Evolutionary conservation across 2,797 vertebrate genomes (phyloP).

Genomic region (Poliocrania exsul): DNA sequence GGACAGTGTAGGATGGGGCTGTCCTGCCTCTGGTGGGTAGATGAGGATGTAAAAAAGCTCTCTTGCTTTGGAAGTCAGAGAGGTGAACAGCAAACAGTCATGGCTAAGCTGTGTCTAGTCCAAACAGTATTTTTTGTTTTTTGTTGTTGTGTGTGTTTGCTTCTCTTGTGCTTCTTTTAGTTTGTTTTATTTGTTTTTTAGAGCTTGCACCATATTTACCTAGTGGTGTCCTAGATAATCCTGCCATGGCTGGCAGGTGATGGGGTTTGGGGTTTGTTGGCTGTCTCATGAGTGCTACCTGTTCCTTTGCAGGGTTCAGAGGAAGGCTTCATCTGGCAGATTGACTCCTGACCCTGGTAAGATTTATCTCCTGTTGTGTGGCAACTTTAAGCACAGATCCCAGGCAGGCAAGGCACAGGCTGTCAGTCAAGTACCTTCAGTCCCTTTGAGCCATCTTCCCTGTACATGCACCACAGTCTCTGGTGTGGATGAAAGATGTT

Average conservation of each 20-base stretch:
- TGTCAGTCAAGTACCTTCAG: background rate
- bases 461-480: background rate
- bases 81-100: background rate
- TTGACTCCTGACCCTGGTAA: constrained; percentile 75
- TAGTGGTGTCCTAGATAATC: background rate
- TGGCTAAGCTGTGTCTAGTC: background rate
- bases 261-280: background rate
- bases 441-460: background rate
- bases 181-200: background rate
- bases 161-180: background rate
- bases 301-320: constrained; percentile 72
- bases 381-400: background rate
- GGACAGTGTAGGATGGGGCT: background rate
- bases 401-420: background rate
- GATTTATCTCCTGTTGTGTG: background rate
- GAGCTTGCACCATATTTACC: background rate
- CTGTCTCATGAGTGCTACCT: background rate
- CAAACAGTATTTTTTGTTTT: background rate
- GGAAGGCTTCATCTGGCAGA: constrained; percentile 61
- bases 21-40: background rate
- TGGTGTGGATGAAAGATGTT: background rate
- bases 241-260: background rate
- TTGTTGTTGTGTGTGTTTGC: background rate
- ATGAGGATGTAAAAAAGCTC: background rate
- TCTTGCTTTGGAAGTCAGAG: background rate